Conservation (phyloP, 2,113 vertebrate species). For the Ciconia stormi region DNA sequence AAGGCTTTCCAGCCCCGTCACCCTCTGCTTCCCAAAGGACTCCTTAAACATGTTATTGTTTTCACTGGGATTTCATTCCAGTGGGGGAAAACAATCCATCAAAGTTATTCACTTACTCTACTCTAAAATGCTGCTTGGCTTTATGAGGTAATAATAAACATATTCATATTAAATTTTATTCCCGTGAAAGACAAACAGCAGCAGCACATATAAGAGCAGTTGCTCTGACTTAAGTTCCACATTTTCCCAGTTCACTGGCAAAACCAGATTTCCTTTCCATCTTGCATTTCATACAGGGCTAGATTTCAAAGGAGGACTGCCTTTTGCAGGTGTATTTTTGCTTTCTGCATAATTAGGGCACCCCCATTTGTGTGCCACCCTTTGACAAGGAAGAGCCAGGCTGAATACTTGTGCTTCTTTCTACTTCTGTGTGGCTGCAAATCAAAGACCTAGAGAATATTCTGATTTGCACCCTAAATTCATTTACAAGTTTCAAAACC, state of each 20-base stretch:
- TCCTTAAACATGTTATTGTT: not conserved
- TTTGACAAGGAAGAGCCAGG: not conserved
- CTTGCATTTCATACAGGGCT: not conserved
- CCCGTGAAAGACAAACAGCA: not conserved
- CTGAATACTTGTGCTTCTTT: not conserved
- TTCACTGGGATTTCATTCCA: constrained; percentile 31
- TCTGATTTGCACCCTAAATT: not conserved
- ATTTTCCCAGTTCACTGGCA: not conserved
- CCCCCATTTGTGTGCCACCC: not conserved
- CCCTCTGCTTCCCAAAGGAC: not conserved
- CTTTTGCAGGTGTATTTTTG: not conserved
- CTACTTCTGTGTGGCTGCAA: not conserved
- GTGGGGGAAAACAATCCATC: constrained; percentile 4
- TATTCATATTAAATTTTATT: constrained; percentile 26
- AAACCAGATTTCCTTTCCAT: not conserved
- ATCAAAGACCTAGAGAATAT: constrained; percentile 1
- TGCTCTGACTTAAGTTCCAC: not conserved
- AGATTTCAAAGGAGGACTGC: not conserved
- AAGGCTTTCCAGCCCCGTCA: not conserved
- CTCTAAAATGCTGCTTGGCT: constrained; percentile 8
- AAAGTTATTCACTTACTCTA: not conserved
- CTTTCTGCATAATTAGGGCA: not conserved
- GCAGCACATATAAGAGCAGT: not conserved
- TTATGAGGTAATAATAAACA: constrained; percentile 48
- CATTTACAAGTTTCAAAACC: not conserved